phyloP scores from a whole-genome alignment of 2,888 invertebrate genomes.

The Melikaiella ostensackeni region DNA sequence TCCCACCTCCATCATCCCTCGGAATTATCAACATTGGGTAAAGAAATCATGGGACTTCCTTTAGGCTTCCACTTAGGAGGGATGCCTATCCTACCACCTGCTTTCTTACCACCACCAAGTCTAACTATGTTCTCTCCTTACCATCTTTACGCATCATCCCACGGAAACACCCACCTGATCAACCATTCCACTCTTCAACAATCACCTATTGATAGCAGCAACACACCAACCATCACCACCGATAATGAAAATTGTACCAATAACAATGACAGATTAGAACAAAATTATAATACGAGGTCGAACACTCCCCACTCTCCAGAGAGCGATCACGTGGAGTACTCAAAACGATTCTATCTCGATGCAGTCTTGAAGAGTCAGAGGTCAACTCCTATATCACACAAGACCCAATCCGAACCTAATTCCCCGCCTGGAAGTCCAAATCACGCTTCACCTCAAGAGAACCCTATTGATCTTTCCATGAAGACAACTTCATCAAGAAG shows the following conservation, averaged over 20 bases:
- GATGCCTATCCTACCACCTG: conserved; percentile 71
- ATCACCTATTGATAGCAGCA: conserved; percentile 50
- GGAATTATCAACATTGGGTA: conserved; percentile 71
- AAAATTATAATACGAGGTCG: conserved; percentile 51
- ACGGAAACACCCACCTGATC: conserved; percentile 66
- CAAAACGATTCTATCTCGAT: conserved; percentile 86
- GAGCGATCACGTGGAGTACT: conserved; percentile 72
- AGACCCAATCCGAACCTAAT: conserved; percentile 55
- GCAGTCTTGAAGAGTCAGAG: conserved; percentile 87
- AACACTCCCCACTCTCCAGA: conserved; percentile 42
- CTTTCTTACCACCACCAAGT: conserved; percentile 80
- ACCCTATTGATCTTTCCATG: conserved; percentile 90
- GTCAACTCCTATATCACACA: conserved; percentile 50
- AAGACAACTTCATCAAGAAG: conserved; percentile 78
- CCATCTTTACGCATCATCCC: conserved; percentile 78
- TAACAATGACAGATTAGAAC: conserved; percentile 57
- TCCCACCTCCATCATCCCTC: conserved; percentile 70
- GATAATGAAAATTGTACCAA: conserved; percentile 54
- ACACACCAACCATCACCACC: conserved; percentile 39
- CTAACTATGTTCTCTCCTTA: conserved; percentile 82
- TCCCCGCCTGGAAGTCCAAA: conserved; percentile 77
- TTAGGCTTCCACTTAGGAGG: conserved; percentile 72
- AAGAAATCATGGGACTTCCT: conserved; percentile 68
- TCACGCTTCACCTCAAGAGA: conserved; percentile 81
- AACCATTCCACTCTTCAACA: conserved; percentile 33